Evolutionary conservation across 2,797 vertebrate genomes (phyloP).

Genomic region (Gobionotothen gibberifrons): DNA sequence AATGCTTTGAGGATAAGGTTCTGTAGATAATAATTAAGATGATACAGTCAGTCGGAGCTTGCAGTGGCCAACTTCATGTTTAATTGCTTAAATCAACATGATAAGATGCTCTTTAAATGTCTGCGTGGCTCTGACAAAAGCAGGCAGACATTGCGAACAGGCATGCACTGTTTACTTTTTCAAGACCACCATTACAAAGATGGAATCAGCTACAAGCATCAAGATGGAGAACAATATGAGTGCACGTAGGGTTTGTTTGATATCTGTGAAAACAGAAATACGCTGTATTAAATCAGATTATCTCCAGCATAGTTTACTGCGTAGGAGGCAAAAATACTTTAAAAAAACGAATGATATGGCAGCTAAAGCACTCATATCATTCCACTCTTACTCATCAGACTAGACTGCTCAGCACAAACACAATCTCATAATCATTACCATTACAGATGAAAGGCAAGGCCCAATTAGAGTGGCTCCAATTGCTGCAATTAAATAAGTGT

Average conservation of each 20-base stretch:
- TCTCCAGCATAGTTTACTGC: slow-evolving; percentile 4
- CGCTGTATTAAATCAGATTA: slow-evolving; percentile 38
- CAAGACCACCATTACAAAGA: slow-evolving; percentile 78
- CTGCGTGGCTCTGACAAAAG: slow-evolving; percentile 76
- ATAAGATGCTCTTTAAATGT: slow-evolving; percentile 86
- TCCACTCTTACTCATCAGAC: slow-evolving; percentile 76
- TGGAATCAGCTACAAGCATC: slow-evolving; percentile 71
- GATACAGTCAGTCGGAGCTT: slow-evolving; percentile 84
- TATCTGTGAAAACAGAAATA: slow-evolving; percentile 43
- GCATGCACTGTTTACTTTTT: slow-evolving; percentile 80
- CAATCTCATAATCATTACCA: slow-evolving; percentile 89
- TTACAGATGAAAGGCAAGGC: slow-evolving; percentile 88
- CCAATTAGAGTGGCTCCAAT: slow-evolving; percentile 88
- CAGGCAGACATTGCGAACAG: slow-evolving; percentile 74
- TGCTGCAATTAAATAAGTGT: slow-evolving; percentile 90
- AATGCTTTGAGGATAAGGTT: slow-evolving; percentile 88
- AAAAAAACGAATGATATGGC: slow-evolving; percentile 39
- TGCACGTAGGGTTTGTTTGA: slow-evolving; percentile 49
- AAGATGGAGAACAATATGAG: slow-evolving; percentile 65
- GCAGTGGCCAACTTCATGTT: slow-evolving; percentile 86
- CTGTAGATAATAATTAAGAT: slow-evolving; percentile 85
- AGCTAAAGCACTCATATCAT: slow-evolving; percentile 53
- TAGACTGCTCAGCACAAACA: slow-evolving; percentile 77
- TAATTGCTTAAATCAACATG: slow-evolving; percentile 88
- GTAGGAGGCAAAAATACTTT: slow-evolving; percentile 21